Evolutionary conservation across 2,888 invertebrate genomes (phyloP), one percentile per base, ranked within the genome.

Genomic region (Drosophila cyrtoloma): DNA sequence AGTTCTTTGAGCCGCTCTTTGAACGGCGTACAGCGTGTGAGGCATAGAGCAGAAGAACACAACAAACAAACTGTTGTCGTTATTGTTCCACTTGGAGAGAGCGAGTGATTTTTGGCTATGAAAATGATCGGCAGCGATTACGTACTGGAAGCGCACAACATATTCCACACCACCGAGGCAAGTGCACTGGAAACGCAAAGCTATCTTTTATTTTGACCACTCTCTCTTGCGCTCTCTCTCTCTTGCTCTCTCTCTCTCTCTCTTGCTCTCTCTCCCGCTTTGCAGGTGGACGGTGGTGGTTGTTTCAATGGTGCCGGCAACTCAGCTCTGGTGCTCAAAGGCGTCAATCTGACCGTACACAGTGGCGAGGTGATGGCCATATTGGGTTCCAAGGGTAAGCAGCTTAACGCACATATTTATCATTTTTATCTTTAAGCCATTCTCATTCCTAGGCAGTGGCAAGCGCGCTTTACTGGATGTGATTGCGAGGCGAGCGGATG

Each of bases 391-490:
- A 98, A 98, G 95, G 98, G 98, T 96, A 92, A 78, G 79, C 32
- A 35, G 28, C n/a, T 57, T 5, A 57, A 9, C 22, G n/a, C 5
- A 9, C 3, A 52, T 22, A 52, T 26, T 30, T 30, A 47, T 52
- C 16, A 14, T 22, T 37, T 33, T 39, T 16, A 37, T 37, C 14
- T n/a, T 52, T 14, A 3, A n/a, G 16, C 5, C 10, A 0, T 7
- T 26, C 26, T 47, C 47, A 26, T 7, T 70, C 57, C 0, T 28
- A 97, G 98, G 98, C 19, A 98, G 98, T 84, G 99, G 99, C 0
- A 99, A 99, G 92, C 96, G 98, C 39, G 98, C 98, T 0, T 95
- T 99, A 5, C 94, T 99, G 10, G 99, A 99, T 93, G 98, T 99
- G 10, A 97, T 99, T 67, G 96, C 97, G 0, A 95, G 97, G 26